Conservation (phyloP, 2,888 invertebrate genomes). For the Serripes groenlandicus region DNA sequence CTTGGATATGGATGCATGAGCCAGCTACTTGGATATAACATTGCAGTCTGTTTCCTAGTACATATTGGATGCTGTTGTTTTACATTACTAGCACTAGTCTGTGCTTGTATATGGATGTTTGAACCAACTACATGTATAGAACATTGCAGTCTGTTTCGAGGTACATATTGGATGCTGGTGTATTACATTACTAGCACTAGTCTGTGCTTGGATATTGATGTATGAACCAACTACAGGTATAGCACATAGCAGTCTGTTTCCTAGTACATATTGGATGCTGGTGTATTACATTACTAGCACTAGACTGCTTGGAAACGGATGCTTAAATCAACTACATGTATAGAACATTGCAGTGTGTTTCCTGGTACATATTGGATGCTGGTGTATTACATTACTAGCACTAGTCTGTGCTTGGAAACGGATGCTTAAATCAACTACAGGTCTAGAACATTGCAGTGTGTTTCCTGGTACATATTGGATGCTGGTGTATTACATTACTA, state of each 20-base stretch:
- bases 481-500: background rate
- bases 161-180: constrained; percentile 7
- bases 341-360: background rate
- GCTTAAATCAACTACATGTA: background rate
- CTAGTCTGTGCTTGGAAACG: constrained; percentile 4
- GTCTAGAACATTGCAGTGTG: background rate
- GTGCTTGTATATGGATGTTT: background rate
- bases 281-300: background rate
- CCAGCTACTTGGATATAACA: background rate
- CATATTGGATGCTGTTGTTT: constrained; percentile 12
- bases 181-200: background rate
- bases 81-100: constrained; percentile 20
- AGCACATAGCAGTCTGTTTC: background rate
- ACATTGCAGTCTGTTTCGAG: background rate
- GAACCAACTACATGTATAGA: background rate
- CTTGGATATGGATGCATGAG: background rate
- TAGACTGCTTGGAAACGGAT: background rate
- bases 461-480: constrained; percentile 5
- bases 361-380: background rate
- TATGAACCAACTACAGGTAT: background rate
- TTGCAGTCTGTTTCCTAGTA: background rate
- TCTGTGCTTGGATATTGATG: background rate
- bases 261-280: background rate
- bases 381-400: constrained; percentile 2
- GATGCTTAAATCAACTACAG: background rate